Evolutionary conservation across 2,797 vertebrate genomes (phyloP).

Genomic region (Epinephelus awoara): DNA sequence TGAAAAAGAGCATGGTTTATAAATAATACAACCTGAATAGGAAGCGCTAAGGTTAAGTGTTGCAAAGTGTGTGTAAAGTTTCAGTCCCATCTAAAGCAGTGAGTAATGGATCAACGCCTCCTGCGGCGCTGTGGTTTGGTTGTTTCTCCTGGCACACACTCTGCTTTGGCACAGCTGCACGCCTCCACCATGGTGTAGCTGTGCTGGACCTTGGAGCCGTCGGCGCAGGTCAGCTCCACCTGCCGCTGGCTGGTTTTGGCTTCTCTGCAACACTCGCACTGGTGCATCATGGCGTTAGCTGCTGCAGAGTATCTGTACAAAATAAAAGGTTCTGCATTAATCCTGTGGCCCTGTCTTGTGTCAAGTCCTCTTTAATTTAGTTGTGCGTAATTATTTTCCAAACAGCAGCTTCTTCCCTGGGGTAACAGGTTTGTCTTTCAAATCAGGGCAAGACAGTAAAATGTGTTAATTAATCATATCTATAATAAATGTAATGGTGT

Average conservation of each 20-base stretch:
- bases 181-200: conserved; percentile 82
- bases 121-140: conserved; percentile 8
- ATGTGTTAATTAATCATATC: too few species aligned
- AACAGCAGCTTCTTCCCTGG: neutral
- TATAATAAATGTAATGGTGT: too few species aligned
- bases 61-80: neutral
- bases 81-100: neutral
- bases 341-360: neutral
- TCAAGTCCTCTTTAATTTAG: neutral
- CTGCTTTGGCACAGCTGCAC: conserved; percentile 82
- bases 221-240: conserved; percentile 83
- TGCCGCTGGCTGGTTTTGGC: conserved; percentile 72
- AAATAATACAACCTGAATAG: conserved; percentile 32
- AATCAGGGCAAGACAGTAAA: neutral
- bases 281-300: conserved; percentile 80
- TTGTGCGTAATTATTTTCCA: neutral
- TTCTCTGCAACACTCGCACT: conserved; percentile 92
- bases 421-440: neutral
- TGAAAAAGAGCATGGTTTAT: conserved; percentile 22
- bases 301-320: conserved; percentile 87
- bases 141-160: neutral
- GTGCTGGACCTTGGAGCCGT: conserved; percentile 76
- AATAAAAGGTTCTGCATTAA: conserved; percentile 6
- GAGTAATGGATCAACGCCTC: conserved; percentile 49
- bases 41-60: neutral